These are phyloP conservation scores for Epinotia bilunana DNA, from an alignment of 2,888 invertebrate genomes.

Conservation along the genomic window DNA sequence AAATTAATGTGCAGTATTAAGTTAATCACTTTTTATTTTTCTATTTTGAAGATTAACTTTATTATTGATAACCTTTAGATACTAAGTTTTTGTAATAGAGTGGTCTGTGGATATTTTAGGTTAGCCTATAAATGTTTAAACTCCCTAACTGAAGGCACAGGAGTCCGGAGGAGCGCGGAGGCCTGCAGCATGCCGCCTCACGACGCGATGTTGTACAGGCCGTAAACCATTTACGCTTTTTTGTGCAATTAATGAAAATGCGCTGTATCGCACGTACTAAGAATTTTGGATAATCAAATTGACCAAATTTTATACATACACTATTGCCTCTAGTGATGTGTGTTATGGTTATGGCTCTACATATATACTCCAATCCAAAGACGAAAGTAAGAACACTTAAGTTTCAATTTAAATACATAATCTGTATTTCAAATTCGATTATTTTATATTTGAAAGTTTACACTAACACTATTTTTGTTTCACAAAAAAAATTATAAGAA, in stretches of 20 bases:
- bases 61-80: constrained; percentile 77
- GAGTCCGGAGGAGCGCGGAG: constrained; percentile 9
- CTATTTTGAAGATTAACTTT: constrained; percentile 72
- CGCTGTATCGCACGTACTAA: constrained; percentile 2
- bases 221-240: constrained; percentile 19
- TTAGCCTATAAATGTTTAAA: constrained; percentile 46
- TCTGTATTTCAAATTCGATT: constrained; percentile 60
- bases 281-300: constrained; percentile 21
- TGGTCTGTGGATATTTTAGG: constrained; percentile 60
- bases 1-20: constrained; percentile 82
- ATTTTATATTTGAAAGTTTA: constrained; percentile 62
- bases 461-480: constrained; percentile 59
- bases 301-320: constrained; percentile 32
- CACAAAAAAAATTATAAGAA: constrained; percentile 60
- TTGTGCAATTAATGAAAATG: constrained; percentile 28
- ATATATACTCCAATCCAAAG: constrained; percentile 62
- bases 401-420: constrained; percentile 50
- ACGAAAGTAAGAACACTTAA: constrained; percentile 52
- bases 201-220: not conserved
- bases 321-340: constrained; percentile 17
- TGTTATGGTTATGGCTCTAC: constrained; percentile 33
- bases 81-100: constrained; percentile 62
- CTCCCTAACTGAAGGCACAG: constrained; percentile 5
- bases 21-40: constrained; percentile 77
- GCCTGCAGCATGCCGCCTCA: not conserved